Conservation (phyloP, 2,113 vertebrate species). For the Chloebia gouldiae region DNA sequence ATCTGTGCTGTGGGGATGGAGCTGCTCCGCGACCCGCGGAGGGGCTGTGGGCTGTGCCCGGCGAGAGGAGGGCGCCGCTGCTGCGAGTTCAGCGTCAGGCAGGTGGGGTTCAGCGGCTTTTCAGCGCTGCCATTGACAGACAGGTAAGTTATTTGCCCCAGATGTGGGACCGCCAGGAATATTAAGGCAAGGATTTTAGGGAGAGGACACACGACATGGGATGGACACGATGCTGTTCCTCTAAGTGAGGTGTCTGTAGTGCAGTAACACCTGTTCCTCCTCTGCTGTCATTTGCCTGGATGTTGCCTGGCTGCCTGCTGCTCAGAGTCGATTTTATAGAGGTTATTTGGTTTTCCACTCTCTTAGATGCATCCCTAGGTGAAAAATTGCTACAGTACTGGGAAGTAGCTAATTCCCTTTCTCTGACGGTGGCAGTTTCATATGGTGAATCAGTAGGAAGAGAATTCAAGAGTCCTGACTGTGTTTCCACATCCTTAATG, state of each 20-base stretch:
- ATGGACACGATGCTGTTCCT: neutral
- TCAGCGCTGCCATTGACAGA: accelerated
- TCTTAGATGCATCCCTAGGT: neutral
- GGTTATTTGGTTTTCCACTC: neutral
- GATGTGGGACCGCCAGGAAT: neutral
- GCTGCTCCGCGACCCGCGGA: too few relatives aligned
- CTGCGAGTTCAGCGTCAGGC: neutral
- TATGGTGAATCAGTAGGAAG: neutral
- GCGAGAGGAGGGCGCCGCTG: neutral
- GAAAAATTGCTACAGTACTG: neutral
- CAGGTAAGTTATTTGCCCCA: neutral
- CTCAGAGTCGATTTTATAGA: neutral
- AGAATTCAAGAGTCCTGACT: neutral
- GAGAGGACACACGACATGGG: accelerated
- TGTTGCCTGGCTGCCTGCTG: neutral
- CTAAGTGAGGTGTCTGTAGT: neutral
- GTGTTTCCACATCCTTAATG: neutral
- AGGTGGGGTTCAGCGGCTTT: neutral
- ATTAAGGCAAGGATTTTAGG: neutral
- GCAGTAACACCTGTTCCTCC: neutral
- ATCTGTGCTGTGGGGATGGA: accelerated
- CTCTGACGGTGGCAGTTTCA: neutral
- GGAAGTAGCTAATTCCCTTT: neutral
- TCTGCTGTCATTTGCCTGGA: neutral
- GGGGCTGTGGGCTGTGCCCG: neutral